phyloP scores from a whole-genome alignment of 2,113 vertebrate genomes.

The Aleadryas rufinucha region DNA sequence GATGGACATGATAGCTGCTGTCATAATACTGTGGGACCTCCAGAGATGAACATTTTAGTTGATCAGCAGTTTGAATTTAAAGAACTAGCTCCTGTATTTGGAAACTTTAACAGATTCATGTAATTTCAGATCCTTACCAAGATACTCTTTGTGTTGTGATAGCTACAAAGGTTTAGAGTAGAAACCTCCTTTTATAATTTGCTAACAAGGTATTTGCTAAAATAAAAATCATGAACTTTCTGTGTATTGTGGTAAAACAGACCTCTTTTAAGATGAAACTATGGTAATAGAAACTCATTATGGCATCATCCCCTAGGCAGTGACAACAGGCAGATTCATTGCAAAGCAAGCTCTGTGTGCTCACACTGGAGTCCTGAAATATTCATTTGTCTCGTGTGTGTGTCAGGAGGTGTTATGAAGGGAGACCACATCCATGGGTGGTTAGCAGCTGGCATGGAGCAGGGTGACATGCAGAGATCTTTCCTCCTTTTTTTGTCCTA shows the following conservation, averaged over 20 bases:
- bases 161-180: background rate
- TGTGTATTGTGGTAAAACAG: background rate
- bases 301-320: background rate
- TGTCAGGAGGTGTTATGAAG: background rate
- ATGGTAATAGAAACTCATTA: background rate
- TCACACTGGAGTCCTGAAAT: background rate
- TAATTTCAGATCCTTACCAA: background rate
- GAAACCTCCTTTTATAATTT: background rate
- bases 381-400: background rate
- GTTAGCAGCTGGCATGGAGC: background rate
- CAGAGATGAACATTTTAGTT: background rate
- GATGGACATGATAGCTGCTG: background rate
- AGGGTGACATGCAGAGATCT: background rate
- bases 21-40: background rate
- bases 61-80: background rate
- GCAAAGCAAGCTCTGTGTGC: background rate
- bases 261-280: background rate
- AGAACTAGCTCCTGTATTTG: background rate
- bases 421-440: background rate
- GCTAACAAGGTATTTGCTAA: background rate
- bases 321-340: background rate
- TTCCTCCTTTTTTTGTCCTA: background rate
- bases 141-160: background rate
- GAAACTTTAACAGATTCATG: background rate
- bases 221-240: background rate